A percentile compares a stretch with the other conserved stretches of the same genome.
phyloP scores from a whole-genome alignment of 2,113 vertebrate species.

The Microcebus ravelobensis region DNA sequence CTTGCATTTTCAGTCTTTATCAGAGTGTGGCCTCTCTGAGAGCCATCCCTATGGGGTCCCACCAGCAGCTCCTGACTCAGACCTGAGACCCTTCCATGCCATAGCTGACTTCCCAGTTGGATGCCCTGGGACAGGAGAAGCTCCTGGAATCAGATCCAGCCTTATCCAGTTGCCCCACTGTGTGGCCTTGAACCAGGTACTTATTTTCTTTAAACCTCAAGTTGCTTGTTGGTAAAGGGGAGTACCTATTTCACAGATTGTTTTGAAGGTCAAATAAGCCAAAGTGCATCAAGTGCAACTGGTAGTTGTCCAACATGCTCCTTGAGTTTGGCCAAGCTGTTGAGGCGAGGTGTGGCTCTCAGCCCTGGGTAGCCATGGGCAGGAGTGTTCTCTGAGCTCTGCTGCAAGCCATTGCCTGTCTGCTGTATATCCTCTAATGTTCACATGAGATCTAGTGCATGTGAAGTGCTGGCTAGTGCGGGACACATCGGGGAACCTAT shows the following conservation, averaged over 20 bases:
- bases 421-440: neutral
- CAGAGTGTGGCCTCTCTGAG: neutral
- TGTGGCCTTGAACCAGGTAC: neutral
- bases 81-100: neutral
- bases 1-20: neutral
- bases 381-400: neutral
- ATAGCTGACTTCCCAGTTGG: neutral
- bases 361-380: fast-evolving
- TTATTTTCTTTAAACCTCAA: neutral
- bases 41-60: neutral
- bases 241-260: neutral
- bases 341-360: neutral
- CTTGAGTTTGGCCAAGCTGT: neutral
- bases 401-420: fast-evolving
- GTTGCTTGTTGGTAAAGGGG: neutral
- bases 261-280: neutral
- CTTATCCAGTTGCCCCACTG: neutral
- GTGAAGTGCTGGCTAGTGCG: neutral
- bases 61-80: neutral
- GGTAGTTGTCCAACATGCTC: neutral
- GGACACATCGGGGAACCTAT: neutral
- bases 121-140: fast-evolving
- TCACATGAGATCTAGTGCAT: neutral
- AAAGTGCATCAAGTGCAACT: neutral
- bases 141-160: neutral